Percentiles rank a stretch among this genome's conserved stretches.
These are phyloP conservation scores for Scarus forsteni DNA, from an alignment of 2,797 vertebrate species.

Conservation along the genomic window DNA sequence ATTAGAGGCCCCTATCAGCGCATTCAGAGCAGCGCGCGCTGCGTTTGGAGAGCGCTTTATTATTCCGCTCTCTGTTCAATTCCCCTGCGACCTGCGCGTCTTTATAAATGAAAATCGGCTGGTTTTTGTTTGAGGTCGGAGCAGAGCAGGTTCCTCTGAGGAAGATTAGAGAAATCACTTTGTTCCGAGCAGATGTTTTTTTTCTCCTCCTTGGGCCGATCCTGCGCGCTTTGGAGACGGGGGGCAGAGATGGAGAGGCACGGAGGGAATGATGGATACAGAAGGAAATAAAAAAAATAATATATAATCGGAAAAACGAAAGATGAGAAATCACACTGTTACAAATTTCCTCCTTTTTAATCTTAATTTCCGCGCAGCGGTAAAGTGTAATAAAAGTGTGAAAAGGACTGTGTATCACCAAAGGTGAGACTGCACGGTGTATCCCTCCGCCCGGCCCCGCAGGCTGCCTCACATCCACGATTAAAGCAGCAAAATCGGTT, in stretches of 20 bases:
- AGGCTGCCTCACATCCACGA: slow-evolving; percentile 64
- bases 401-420: slow-evolving; percentile 9
- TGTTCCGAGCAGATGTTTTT: slow-evolving; percentile 69
- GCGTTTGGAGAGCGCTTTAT: slow-evolving; percentile 52
- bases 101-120: slow-evolving; percentile 74
- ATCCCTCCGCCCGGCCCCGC: slow-evolving; percentile 54
- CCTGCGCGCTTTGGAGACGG: slow-evolving; percentile 31
- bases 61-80: slow-evolving; percentile 61
- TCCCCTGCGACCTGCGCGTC: slow-evolving; percentile 64
- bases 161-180: slow-evolving; percentile 78
- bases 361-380: too few species aligned
- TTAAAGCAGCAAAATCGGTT: slow-evolving; percentile 79
- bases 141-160: slow-evolving; percentile 69
- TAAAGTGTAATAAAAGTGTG: background rate
- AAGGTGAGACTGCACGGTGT: slow-evolving; percentile 3
- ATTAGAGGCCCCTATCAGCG: slow-evolving; percentile 45
- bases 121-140: slow-evolving; percentile 65
- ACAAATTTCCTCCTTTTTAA: background rate
- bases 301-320: background rate
- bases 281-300: background rate
- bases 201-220: slow-evolving; percentile 39
- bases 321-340: too few species aligned
- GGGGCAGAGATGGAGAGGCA: slow-evolving; percentile 30
- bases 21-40: slow-evolving; percentile 14
- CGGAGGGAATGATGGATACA: slow-evolving; percentile 10